phyloP scores from a whole-genome alignment of 30 jellyfish, hydroid and myxozoan genomes.

The Aurelia sp. region DNA sequence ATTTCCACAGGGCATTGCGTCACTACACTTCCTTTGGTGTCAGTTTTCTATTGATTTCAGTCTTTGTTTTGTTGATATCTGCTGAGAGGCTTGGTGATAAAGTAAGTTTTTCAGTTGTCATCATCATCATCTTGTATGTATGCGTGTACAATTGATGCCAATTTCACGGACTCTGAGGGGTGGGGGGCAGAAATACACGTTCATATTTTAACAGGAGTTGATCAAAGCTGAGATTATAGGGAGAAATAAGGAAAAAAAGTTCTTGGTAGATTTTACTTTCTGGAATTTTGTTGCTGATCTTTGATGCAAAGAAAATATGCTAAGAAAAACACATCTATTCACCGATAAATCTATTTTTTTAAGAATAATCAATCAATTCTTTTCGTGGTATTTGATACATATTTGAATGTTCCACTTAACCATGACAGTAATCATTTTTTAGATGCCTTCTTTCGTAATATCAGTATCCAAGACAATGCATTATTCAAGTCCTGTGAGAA shows the following conservation, averaged over 20 bases:
- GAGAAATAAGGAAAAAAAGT: too few relatives aligned
- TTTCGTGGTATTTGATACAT: not conserved
- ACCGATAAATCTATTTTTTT: too few relatives aligned
- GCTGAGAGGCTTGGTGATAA: slow-evolving; percentile 51
- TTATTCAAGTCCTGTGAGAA: slow-evolving; percentile 68
- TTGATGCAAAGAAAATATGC: too few relatives aligned
- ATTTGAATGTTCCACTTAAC: not conserved
- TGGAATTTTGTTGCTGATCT: too few relatives aligned
- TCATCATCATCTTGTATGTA: not conserved
- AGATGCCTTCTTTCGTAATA: slow-evolving; percentile 52
- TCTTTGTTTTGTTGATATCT: slow-evolving; percentile 44
- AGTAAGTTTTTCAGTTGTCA: slow-evolving; percentile 7
- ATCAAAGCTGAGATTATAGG: too few relatives aligned
- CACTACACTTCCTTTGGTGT: slow-evolving; percentile 51
- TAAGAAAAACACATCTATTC: too few relatives aligned
- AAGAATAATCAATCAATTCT: not conserved
- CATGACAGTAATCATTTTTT: not conserved
- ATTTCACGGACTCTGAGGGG: too few relatives aligned
- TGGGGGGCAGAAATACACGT: too few relatives aligned
- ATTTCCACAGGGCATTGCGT: slow-evolving; percentile 29
- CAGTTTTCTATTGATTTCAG: slow-evolving; percentile 35
- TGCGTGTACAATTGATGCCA: not conserved
- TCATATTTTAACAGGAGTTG: too few relatives aligned
- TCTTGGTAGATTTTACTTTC: too few relatives aligned
- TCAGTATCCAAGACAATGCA: slow-evolving; percentile 62